These are phyloP conservation scores for Tragelaphus buxtoni DNA, from an alignment of 2,113 vertebrate genomes.

Conservation along the genomic window DNA sequence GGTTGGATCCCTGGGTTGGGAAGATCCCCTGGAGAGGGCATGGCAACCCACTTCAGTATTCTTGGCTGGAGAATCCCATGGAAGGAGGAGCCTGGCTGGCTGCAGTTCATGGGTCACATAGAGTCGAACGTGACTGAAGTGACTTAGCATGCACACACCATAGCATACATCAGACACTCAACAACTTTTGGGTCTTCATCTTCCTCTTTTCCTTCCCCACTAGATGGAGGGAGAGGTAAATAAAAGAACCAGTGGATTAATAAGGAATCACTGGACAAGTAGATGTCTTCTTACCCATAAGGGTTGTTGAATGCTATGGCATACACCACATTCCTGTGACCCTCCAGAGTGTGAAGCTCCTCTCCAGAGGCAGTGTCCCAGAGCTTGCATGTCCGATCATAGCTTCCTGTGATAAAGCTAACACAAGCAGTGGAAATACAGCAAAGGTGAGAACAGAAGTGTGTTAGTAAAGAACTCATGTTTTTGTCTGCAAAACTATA, in stretches of 20 bases:
- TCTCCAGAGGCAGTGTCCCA: conserved; percentile 93
- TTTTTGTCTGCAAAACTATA: neutral
- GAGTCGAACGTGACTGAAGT: neutral
- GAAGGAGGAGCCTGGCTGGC: neutral
- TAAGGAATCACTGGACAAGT: fast-evolving
- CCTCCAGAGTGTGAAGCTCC: conserved; percentile 87
- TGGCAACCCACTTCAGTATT: neutral
- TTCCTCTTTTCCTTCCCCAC: neutral
- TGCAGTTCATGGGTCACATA: neutral
- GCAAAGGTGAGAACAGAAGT: neutral
- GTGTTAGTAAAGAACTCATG: neutral
- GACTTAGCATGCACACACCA: neutral
- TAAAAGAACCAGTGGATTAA: neutral
- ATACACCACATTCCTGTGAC: conserved; percentile 94
- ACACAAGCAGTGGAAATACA: conserved; percentile 19
- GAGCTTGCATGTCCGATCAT: conserved; percentile 94
- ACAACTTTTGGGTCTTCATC: neutral
- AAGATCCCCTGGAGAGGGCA: neutral
- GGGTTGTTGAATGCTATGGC: conserved; percentile 97
- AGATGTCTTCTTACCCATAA: conserved; percentile 85
- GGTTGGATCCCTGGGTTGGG: neutral
- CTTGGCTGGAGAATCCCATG: neutral
- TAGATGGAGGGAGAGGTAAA: neutral
- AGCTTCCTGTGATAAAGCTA: conserved; percentile 98
- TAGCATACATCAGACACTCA: neutral